phyloP scores from a whole-genome alignment of 2,888 invertebrate species.

The Beris chalybata region DNA sequence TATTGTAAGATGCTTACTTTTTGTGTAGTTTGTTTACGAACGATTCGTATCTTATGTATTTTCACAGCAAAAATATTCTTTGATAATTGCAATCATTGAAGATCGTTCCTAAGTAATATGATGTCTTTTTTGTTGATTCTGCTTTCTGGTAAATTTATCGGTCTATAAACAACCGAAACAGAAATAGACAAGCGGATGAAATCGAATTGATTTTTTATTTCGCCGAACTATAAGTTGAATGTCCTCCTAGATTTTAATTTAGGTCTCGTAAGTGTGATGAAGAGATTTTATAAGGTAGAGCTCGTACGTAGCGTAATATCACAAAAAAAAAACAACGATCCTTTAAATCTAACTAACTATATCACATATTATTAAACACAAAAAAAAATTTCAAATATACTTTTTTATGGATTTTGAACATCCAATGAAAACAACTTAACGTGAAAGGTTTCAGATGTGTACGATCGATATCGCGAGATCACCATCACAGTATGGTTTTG shows the following conservation, averaged over 20 bases:
- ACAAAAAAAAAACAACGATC: background rate
- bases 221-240: constrained; percentile 26
- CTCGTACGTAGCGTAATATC: background rate
- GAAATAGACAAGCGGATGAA: constrained; percentile 14
- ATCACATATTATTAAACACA: constrained; percentile 12
- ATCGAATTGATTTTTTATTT: constrained; percentile 21
- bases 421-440: constrained; percentile 14
- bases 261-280: background rate
- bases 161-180: constrained; percentile 1
- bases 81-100: too few species aligned
- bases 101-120: too few species aligned
- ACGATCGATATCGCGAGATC: constrained; percentile 34
- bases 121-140: too few species aligned
- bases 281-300: constrained; percentile 1
- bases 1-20: constrained; percentile 16
- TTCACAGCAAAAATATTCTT: too few species aligned
- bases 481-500: constrained; percentile 35
- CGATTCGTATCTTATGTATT: too few species aligned
- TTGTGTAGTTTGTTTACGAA: background rate
- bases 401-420: too few species aligned
- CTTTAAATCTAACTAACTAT: constrained; percentile 11
- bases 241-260: constrained; percentile 17
- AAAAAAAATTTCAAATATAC: too few species aligned
- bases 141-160: too few species aligned
- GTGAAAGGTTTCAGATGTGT: constrained; percentile 34